Evolutionary conservation across 2,888 invertebrate genomes (phyloP).

Genomic region (Pristionchus maxplancki): DNA sequence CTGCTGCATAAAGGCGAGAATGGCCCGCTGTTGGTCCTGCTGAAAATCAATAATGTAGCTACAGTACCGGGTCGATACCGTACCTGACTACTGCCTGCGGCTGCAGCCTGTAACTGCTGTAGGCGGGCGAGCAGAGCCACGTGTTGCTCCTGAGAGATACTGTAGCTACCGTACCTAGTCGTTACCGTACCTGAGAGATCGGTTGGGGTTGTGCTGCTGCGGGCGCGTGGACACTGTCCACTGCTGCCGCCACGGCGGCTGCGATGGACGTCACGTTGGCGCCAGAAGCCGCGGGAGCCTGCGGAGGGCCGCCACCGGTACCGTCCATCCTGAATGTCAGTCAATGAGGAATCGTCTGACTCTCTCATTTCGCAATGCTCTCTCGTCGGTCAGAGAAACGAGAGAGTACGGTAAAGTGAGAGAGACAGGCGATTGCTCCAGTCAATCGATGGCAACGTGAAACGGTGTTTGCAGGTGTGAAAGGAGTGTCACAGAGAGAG

Average conservation of each 20-base stretch:
- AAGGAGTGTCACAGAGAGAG: neutral
- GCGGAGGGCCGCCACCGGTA: conserved; percentile 14
- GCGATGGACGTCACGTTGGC: neutral
- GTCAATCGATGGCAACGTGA: too few relatives aligned
- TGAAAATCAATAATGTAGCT: too few relatives aligned
- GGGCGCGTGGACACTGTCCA: too few relatives aligned
- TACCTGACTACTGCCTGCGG: neutral
- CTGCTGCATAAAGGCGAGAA: too few relatives aligned
- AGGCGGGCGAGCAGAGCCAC: too few relatives aligned
- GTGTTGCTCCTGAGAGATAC: neutral
- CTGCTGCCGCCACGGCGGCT: neutral
- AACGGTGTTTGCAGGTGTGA: neutral
- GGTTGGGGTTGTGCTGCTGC: neutral
- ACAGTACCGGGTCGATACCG: neutral
- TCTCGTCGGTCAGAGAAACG: too few relatives aligned
- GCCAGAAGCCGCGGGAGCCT: neutral
- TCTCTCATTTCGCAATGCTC: too few relatives aligned
- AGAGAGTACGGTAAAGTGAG: too few relatives aligned
- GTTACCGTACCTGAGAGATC: too few relatives aligned
- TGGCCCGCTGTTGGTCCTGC: too few relatives aligned
- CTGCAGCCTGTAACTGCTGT: neutral
- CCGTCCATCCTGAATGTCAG: conserved; percentile 24
- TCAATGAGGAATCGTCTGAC: neutral
- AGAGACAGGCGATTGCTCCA: too few relatives aligned
- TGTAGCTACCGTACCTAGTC: too few relatives aligned